phyloP scores from a whole-genome alignment of 2,113 vertebrate genomes.

The Microtus pennsylvanicus region DNA sequence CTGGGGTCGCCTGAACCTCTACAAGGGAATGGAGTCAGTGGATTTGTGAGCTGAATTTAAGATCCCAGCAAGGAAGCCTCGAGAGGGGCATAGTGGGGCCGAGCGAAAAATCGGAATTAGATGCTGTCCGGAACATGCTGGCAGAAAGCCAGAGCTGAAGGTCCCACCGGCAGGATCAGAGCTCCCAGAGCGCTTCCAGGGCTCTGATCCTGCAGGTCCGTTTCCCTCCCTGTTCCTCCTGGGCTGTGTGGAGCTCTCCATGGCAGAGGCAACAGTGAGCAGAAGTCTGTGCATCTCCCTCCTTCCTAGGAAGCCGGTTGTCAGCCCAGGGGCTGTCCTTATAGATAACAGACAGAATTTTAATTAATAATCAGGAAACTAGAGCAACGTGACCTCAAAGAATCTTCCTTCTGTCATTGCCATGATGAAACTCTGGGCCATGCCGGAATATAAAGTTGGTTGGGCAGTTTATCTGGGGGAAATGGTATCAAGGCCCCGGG shows the following conservation, averaged over 20 bases:
- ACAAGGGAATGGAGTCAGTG: not conserved
- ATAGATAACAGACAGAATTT: not conserved
- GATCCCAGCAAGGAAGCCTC: not conserved
- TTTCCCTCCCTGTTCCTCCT: not conserved
- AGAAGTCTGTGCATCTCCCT: not conserved
- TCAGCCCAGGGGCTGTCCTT: not conserved
- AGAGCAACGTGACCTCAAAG: not conserved
- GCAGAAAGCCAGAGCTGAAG: not conserved
- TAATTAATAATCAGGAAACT: constrained; percentile 3
- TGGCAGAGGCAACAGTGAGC: not conserved
- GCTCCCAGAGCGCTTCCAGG: not conserved
- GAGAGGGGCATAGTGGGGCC: not conserved
- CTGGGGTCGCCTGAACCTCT: constrained; percentile 37
- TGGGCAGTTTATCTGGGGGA: not conserved
- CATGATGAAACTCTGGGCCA: not conserved
- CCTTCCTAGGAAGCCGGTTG: not conserved
- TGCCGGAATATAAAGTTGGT: not conserved
- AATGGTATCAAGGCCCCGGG: not conserved
- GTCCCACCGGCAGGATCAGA: not conserved
- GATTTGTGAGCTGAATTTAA: constrained; percentile 14
- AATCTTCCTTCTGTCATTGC: not conserved
- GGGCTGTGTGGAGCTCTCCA: not conserved
- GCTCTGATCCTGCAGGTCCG: not conserved
- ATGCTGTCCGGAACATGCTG: not conserved
- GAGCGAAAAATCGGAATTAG: not conserved